Evolutionary conservation across 2,113 vertebrate genomes (phyloP).

Genomic region (Pedionomus torquatus): DNA sequence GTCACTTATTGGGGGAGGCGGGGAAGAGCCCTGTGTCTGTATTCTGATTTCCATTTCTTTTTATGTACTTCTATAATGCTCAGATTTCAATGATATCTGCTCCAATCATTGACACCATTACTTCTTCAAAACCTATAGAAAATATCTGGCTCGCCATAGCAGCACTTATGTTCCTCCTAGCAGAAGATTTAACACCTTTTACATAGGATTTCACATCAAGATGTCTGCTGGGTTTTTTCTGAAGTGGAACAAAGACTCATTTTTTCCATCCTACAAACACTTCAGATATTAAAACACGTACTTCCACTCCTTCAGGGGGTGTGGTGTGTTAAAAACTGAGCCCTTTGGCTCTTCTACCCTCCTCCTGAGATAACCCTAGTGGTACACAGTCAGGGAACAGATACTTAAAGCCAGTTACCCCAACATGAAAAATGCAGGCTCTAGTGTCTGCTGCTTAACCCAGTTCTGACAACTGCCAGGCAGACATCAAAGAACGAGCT

Average conservation of each 20-base stretch:
- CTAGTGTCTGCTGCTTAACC: slow-evolving; percentile 20
- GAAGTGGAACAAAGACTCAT: background rate
- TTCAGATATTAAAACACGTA: background rate
- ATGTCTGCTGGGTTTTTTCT: background rate
- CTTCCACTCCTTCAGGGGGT: background rate
- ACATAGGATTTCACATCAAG: background rate
- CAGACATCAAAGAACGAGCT: slow-evolving; percentile 20
- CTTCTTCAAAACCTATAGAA: background rate
- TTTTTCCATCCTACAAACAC: background rate
- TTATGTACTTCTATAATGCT: background rate
- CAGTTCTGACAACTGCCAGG: slow-evolving; percentile 46
- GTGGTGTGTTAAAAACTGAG: background rate
- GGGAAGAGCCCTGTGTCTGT: background rate
- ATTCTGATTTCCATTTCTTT: background rate
- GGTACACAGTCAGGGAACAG: background rate
- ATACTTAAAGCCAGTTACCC: background rate
- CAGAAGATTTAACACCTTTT: background rate
- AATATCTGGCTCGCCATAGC: background rate
- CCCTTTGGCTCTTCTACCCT: background rate
- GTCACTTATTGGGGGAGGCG: too few relatives aligned
- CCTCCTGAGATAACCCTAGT: background rate
- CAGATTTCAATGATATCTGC: background rate
- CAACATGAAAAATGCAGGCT: slow-evolving; percentile 21
- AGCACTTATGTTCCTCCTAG: background rate
- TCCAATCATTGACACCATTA: background rate